phyloP scores from a whole-genome alignment of 2,888 invertebrate genomes.

The Synergus japonicus region DNA sequence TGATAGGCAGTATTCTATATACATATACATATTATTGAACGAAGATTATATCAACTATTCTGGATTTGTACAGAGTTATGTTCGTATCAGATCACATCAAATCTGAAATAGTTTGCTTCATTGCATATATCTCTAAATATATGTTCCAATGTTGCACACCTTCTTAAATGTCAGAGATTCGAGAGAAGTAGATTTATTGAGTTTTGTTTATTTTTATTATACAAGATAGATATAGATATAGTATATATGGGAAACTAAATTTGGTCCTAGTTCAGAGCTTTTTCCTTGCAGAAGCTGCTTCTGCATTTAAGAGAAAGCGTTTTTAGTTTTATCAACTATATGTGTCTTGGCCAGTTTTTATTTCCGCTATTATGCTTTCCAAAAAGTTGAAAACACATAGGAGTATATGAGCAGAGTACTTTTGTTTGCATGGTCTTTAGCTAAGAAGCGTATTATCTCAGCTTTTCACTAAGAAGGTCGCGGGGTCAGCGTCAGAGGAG shows the following conservation, averaged over 20 bases:
- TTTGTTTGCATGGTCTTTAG: not conserved
- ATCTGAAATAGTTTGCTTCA: not conserved
- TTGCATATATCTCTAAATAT: not conserved
- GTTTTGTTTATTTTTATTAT: not conserved
- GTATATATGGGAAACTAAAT: conserved; percentile 3
- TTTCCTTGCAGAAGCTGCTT: not conserved
- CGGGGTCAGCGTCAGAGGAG: not conserved
- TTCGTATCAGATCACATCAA: not conserved
- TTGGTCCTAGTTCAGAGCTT: conserved; percentile 22
- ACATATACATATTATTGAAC: not conserved
- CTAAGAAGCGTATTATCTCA: not conserved
- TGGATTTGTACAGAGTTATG: not conserved
- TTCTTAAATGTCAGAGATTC: not conserved
- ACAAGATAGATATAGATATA: not conserved
- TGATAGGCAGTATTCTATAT: not conserved
- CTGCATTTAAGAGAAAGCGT: conserved; percentile 5
- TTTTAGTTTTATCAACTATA: conserved; percentile 18
- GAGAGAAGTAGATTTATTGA: not conserved
- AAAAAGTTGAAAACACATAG: not conserved
- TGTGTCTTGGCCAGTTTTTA: not conserved
- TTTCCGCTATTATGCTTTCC: not conserved
- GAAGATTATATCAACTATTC: conserved; percentile 4
- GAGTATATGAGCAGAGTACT: not conserved
- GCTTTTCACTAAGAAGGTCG: conserved; percentile 7
- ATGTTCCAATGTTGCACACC: not conserved